phyloP scores from a whole-genome alignment of 2,797 vertebrate genomes.

The Sandelia bainsii region DNA sequence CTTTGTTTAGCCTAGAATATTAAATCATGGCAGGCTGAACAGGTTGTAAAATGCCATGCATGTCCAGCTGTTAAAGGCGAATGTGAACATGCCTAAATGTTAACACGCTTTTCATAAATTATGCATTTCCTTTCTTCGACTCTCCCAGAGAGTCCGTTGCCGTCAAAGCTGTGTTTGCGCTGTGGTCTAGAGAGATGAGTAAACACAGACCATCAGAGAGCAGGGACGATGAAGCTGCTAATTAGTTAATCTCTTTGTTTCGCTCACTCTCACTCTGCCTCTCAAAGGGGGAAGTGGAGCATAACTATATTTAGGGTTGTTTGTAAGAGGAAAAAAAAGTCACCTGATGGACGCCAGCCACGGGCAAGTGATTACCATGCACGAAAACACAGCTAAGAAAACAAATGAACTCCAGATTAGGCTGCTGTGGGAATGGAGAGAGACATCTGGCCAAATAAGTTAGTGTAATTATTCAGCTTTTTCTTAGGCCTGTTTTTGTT shows the following conservation, averaged over 20 bases:
- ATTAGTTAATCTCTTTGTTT: constrained; percentile 16
- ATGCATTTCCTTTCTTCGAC: not conserved
- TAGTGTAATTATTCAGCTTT: constrained; percentile 12
- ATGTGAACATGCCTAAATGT: constrained; percentile 14
- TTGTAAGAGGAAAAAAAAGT: constrained; percentile 29
- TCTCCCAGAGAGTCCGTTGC: not conserved
- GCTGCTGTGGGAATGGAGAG: constrained; percentile 5
- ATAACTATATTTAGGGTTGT: constrained; percentile 41
- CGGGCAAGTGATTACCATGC: constrained; percentile 21
- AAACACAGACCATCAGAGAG: constrained; percentile 24
- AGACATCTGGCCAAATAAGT: constrained; percentile 29
- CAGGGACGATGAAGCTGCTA: constrained; percentile 22
- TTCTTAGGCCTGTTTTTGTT: not conserved
- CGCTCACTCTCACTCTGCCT: not conserved
- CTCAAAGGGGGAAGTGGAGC: constrained; percentile 28
- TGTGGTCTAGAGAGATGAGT: not conserved
- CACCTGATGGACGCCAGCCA: constrained; percentile 31
- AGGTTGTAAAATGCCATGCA: not conserved
- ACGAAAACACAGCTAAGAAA: constrained; percentile 14
- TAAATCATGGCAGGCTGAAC: not conserved
- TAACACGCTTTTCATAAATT: constrained; percentile 12
- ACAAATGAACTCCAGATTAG: constrained; percentile 14
- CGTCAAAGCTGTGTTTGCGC: not conserved
- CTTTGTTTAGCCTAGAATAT: not conserved
- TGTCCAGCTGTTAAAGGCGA: constrained; percentile 1